A percentile compares a stretch with the other conserved stretches of the same genome.
Evolutionary conservation across 2,797 vertebrate species (phyloP).

Genomic region (Benthosema pterotum): DNA sequence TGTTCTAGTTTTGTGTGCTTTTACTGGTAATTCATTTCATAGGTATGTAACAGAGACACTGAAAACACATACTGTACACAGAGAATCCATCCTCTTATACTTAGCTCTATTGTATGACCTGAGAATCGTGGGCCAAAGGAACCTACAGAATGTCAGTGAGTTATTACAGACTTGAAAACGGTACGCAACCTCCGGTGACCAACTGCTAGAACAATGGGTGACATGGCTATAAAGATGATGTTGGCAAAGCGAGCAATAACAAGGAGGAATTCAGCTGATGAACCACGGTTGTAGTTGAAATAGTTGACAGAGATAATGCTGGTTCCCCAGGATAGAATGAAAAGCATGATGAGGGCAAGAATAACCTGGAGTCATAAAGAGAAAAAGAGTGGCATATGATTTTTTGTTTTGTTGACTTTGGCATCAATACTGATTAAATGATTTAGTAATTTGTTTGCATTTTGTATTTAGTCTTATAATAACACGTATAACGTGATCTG

Average conservation of each 20-base stretch:
- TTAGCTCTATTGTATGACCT: conserved; percentile 5
- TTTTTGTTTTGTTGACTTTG: background rate
- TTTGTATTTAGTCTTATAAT: background rate
- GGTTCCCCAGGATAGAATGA: conserved; percentile 81
- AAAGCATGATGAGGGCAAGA: conserved; percentile 78
- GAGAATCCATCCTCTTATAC: background rate
- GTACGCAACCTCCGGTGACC: conserved; percentile 79
- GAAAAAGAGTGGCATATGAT: background rate
- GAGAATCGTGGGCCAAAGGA: background rate
- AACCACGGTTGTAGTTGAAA: conserved; percentile 80
- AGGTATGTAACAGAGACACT: too few species aligned
- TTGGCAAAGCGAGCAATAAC: conserved; percentile 79
- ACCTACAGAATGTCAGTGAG: conserved; percentile 38
- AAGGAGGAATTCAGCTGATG: conserved; percentile 67
- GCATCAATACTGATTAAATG: background rate
- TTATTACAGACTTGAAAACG: conserved; percentile 65
- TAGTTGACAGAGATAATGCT: conserved; percentile 83
- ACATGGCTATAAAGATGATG: conserved; percentile 79
- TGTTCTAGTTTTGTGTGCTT: too few species aligned
- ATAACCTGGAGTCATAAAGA: conserved; percentile 75
- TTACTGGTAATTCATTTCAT: too few species aligned
- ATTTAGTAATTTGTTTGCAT: background rate
- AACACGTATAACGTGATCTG: background rate
- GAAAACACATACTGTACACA: too few species aligned
- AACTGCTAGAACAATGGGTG: conserved; percentile 75